Evolutionary conservation across 2,888 invertebrate genomes (phyloP), one percentile per base, ranked within the genome.

Genomic region (Drosophila robusta): DNA sequence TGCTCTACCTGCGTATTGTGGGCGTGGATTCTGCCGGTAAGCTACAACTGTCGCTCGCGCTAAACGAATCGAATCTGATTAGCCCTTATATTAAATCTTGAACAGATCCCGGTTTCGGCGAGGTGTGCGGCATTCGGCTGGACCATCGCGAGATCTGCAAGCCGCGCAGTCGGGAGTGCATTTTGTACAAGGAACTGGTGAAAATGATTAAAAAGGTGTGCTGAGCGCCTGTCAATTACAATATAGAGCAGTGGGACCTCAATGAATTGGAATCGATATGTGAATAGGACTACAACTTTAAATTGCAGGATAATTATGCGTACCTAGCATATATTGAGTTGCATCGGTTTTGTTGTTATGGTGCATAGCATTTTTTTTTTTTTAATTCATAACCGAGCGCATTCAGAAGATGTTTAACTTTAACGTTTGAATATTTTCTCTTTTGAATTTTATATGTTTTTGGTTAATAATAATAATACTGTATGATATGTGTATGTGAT

Each of bases 71-170:
- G 3, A 16, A n/a, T 18, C 18, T 18, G 18, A 18, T 18, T 18
- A 2, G 18, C 1, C 70, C 7, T 4, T 4, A 0, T 14, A 16
- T 22, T 2, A 4, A 2, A 18, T 14, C n/a, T 29, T 29, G 3
- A 16, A 45, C 92, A 96, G 97, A 97, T 93, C 96, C 96, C 0
- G 96, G 96, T 12, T 94, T 96, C 61, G 97, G 97, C 1, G 94
- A 95, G 22, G 94, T 96, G 56, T 94, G 95, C 80, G 95, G 95
- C 22, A 94, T 97, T 12, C 94, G 95, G 0, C 93, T 96, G 52
- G 96, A 97, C 91, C 97, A 98, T 92, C 92, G 97, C 42, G 96
- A 96, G 91, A 96, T 97, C 66, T 97, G 97, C 93, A 98, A 98
- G 90, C 97, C 97, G 0, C 93, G 95, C 41, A 95, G 95, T 79